Base-by-base conservation (phyloP, 2,113 vertebrate genomes). In the Anser cygnoides region DNA sequence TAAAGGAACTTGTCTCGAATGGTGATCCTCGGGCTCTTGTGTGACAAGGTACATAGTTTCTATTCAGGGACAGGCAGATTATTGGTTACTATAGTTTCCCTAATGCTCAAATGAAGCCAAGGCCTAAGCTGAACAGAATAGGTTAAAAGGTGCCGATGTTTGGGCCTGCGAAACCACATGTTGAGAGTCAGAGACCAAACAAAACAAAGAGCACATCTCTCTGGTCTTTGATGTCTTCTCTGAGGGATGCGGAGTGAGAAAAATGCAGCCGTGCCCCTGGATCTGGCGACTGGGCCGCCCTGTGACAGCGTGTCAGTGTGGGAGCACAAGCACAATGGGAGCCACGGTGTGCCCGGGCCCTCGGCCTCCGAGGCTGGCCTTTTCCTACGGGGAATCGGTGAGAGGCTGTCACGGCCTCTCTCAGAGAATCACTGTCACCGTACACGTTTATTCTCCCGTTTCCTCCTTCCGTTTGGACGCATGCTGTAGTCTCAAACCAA, bases 71-170 rank as follows among this genome's bases (percentile, higher is more conserved):
- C 98, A 97, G 98, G 98, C 98, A 99, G 99, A 99, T 99, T 99
- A 99, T 99, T 97, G 98, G 99, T 99, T 99, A 99, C 99, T 99
- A 99, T 99, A 99, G 99, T 99, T 99, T 99, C 99, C 98, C 99
- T 99, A 99, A 99, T 99, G 98, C 99, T 98, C 98, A 99, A 98
- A 99, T 98, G 98, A 98, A 99, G 99, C 98, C 98, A 93, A 97
- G 98, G 98, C 98, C 98, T 99, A 99, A 99, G 99, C 99, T 99
- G 97, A 98, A 98, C 99, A 99, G 99, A 99, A 99, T 99, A 99
- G 99, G 99, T 99, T 99, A 99, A 99, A 99, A 99, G 99, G 99
- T 99, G 98, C 99, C 99, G 99, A 99, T 99, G 98, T 99, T 99
- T 98, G 98, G 98, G 98, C 98, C 98, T 97, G 98, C 96, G 98